Evolutionary conservation across 2,888 invertebrate species (phyloP).

Genomic region (Ecliptopera silaceata): DNA sequence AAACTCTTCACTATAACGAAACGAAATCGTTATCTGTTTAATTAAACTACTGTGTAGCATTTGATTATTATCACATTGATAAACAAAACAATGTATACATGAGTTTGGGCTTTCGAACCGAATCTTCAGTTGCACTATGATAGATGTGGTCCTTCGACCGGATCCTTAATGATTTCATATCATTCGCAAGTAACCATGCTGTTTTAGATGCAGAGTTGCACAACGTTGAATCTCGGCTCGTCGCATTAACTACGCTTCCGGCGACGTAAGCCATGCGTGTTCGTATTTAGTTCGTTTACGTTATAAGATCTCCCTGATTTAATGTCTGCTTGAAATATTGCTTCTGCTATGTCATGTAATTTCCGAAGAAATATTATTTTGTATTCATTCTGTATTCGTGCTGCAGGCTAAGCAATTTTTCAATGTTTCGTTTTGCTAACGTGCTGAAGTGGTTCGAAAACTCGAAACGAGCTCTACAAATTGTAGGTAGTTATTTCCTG

Average conservation of each 20-base stretch:
- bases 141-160: neutral
- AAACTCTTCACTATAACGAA: neutral
- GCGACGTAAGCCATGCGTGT: slow-evolving; percentile 31
- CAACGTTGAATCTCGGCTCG: slow-evolving; percentile 19
- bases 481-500: neutral
- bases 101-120: neutral
- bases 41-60: too few relatives aligned
- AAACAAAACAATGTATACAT: neutral
- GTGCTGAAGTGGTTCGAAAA: neutral
- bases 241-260: slow-evolving; percentile 29
- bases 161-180: neutral
- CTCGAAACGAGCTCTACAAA: neutral
- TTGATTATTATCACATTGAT: neutral
- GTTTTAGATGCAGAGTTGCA: slow-evolving; percentile 22
- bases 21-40: too few relatives aligned
- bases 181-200: neutral
- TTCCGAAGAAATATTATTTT: slow-evolving; percentile 27
- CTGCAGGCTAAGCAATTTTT: slow-evolving; percentile 9
- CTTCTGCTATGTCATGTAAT: slow-evolving; percentile 26
- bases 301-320: slow-evolving; percentile 30
- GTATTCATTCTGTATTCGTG: slow-evolving; percentile 24
- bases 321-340: slow-evolving; percentile 29
- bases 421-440: slow-evolving; percentile 14
- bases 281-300: slow-evolving; percentile 33
- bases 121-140: neutral